Evolutionary conservation across 1,140 invertebrate genomes (phyloP).

Genomic region (Achatina immaculata): DNA sequence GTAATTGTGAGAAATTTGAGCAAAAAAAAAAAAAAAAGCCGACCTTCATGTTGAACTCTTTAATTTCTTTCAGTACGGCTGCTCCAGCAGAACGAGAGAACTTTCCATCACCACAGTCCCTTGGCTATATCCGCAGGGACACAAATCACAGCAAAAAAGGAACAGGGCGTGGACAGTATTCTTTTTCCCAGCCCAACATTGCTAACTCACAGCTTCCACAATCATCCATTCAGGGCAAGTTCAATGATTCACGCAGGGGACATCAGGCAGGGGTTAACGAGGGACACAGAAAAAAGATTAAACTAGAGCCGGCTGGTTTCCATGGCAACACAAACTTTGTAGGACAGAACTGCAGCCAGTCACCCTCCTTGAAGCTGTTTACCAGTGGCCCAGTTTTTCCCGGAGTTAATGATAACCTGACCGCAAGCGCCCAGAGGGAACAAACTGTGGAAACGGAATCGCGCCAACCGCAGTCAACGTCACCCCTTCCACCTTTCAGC

Average conservation of each 20-base stretch:
- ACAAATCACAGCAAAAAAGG: constrained; percentile 24
- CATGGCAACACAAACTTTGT: not conserved
- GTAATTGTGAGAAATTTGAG: too few relatives aligned
- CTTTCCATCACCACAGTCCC: constrained; percentile 32
- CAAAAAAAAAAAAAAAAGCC: too few relatives aligned
- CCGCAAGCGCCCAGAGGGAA: constrained; percentile 8
- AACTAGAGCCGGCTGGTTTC: not conserved
- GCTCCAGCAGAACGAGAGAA: constrained; percentile 32
- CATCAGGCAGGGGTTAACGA: not conserved
- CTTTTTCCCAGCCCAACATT: not conserved
- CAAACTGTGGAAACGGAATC: not conserved
- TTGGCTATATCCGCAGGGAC: constrained; percentile 17
- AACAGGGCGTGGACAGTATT: not conserved
- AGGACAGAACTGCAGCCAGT: not conserved
- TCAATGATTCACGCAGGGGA: not conserved
- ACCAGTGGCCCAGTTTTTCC: constrained; percentile 2
- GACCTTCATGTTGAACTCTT: too few relatives aligned
- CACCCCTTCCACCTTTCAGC: constrained; percentile 34
- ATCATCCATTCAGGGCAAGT: not conserved
- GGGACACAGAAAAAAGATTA: constrained; percentile 15
- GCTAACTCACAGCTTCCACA: not conserved
- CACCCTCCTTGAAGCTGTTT: not conserved
- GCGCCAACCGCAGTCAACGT: constrained; percentile 18
- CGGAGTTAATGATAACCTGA: not conserved
- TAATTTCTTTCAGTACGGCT: constrained; percentile 31